phyloP scores from a whole-genome alignment of 2,797 vertebrate genomes.

The Garrulus glandarius region DNA sequence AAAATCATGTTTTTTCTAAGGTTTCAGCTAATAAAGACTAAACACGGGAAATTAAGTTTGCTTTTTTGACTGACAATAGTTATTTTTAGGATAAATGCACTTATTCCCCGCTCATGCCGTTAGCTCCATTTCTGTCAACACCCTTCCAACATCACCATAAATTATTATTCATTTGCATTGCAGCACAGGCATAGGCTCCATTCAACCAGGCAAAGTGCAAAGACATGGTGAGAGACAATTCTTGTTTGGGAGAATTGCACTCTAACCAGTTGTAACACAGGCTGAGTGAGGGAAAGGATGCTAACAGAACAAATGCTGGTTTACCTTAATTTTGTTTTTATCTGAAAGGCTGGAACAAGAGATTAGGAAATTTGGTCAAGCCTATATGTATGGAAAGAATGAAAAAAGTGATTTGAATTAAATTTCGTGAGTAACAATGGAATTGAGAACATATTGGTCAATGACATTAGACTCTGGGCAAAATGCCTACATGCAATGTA shows the following conservation, averaged over 20 bases:
- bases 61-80: background rate
- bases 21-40: background rate
- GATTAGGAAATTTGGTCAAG: background rate
- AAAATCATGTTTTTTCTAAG: background rate
- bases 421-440: background rate
- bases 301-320: background rate
- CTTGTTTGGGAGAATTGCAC: background rate
- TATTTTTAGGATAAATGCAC: slow-evolving; percentile 2
- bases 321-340: background rate
- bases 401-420: background rate
- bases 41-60: background rate
- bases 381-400: background rate
- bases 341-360: background rate
- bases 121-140: slow-evolving; percentile 23
- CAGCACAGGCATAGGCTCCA: background rate
- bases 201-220: background rate
- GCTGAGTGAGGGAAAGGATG: background rate
- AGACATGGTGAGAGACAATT: slow-evolving; percentile 31
- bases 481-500: fast-evolving
- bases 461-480: background rate
- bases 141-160: background rate
- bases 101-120: background rate
- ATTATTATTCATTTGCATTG: slow-evolving; percentile 1
- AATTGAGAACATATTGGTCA: background rate
- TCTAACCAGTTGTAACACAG: slow-evolving; percentile 19